A percentile compares a stretch with the other conserved stretches of the same genome.
Evolutionary conservation across 2,113 vertebrate genomes (phyloP).

Genomic region (Azemiops feae): DNA sequence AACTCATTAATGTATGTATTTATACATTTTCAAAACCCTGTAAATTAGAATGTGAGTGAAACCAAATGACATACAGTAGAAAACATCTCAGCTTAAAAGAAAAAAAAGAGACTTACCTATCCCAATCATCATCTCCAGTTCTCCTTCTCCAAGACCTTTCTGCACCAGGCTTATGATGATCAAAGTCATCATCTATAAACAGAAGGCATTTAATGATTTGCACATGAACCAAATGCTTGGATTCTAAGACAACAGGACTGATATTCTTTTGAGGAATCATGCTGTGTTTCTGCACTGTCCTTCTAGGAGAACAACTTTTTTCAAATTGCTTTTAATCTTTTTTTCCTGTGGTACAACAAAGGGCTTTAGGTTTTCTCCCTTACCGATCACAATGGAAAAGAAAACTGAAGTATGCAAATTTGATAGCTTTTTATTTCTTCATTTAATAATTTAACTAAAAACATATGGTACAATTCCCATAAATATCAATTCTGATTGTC

Average conservation of each 20-base stretch:
- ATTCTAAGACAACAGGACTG: not conserved
- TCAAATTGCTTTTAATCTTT: not conserved
- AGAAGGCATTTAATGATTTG: constrained; percentile 39
- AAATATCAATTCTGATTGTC: not conserved
- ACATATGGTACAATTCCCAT: not conserved
- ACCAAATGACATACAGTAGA: constrained; percentile 5
- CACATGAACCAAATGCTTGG: constrained; percentile 1
- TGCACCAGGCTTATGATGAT: constrained; percentile 94
- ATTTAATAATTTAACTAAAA: not conserved
- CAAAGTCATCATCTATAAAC: constrained; percentile 88
- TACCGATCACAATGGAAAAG: not conserved
- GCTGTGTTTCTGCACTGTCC: not conserved
- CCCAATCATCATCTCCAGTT: constrained; percentile 87
- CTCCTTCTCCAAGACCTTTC: constrained; percentile 92
- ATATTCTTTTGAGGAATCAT: not conserved
- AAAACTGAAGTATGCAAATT: not conserved
- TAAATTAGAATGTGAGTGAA: not conserved
- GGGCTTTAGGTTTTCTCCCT: not conserved
- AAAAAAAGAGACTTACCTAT: constrained; percentile 76
- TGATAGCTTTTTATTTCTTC: not conserved
- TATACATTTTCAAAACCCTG: not conserved
- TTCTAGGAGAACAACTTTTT: not conserved
- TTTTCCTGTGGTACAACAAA: not conserved
- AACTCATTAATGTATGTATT: constrained; percentile 53
- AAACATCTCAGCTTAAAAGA: not conserved